A percentile compares a stretch with the other conserved stretches of the same genome.
phyloP scores from a whole-genome alignment of 1,140 invertebrate species.

The Drosophila parvula region DNA sequence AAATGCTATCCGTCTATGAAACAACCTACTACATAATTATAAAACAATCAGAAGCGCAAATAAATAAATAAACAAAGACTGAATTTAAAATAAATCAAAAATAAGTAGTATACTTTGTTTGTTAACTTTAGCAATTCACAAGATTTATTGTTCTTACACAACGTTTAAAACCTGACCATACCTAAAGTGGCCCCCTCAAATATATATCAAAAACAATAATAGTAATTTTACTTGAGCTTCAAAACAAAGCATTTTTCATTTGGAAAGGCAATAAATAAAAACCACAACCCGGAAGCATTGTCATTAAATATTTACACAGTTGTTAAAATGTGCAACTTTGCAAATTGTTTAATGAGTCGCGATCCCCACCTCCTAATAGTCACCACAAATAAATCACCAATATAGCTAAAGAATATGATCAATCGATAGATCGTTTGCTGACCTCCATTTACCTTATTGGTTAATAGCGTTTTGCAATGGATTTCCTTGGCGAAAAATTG shows the following conservation, averaged over 20 bases:
- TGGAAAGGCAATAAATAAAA: not conserved
- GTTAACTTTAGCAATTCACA: not conserved
- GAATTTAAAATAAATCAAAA: not conserved
- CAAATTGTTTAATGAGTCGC: conserved; percentile 27
- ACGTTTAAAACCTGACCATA: conserved; percentile 14
- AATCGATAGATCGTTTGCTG: conserved; percentile 29
- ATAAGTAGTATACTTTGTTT: not conserved
- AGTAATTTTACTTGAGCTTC: not conserved
- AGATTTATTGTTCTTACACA: not conserved
- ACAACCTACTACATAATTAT: too few relatives aligned
- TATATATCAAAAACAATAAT: not conserved
- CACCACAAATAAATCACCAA: conserved; percentile 30
- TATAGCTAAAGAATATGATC: conserved; percentile 20
- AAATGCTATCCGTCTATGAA: too few relatives aligned
- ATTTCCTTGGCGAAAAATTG: conserved; percentile 14
- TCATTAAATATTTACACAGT: conserved; percentile 45
- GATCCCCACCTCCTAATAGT: conserved; percentile 8
- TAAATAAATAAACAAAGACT: too few relatives aligned
- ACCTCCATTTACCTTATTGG: conserved; percentile 42
- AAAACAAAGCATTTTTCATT: conserved; percentile 9
- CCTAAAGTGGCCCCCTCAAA: conserved; percentile 1
- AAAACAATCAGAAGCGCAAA: too few relatives aligned
- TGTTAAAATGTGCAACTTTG: conserved; percentile 28
- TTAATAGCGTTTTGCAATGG: conserved; percentile 22
- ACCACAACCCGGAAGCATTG: conserved; percentile 28